phyloP scores from a whole-genome alignment of 1,140 invertebrate genomes.

The Plutomurus gul region DNA sequence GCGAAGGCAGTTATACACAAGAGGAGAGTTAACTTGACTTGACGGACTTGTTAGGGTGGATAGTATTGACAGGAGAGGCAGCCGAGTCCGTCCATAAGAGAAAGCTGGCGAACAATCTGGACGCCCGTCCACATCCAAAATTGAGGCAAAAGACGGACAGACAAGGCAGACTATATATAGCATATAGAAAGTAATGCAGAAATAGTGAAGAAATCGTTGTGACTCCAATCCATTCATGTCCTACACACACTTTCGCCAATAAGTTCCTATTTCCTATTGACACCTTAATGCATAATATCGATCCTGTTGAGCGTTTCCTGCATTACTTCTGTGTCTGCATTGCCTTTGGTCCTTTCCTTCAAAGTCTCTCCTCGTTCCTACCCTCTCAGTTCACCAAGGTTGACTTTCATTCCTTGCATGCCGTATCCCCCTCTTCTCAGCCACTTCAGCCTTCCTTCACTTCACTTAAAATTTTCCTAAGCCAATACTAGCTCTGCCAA shows the following conservation, averaged over 20 bases:
- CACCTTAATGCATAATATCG: constrained; percentile 1
- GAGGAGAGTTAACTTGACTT: not conserved
- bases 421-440: too few species aligned
- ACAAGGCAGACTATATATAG: too few species aligned
- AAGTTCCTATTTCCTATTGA: constrained; percentile 7
- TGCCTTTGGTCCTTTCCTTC: not conserved
- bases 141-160: not conserved
- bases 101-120: not conserved
- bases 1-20: too few species aligned
- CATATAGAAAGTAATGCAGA: not conserved
- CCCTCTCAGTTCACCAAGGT: not conserved
- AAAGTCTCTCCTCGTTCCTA: not conserved
- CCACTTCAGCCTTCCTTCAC: too few species aligned
- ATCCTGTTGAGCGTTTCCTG: not conserved
- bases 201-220: not conserved
- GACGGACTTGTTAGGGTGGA: not conserved
- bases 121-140: not conserved
- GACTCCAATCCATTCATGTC: constrained; percentile 2
- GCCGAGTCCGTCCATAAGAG: not conserved
- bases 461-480: not conserved
- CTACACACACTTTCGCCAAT: not conserved
- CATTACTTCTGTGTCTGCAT: not conserved
- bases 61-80: not conserved
- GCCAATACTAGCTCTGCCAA: too few species aligned
- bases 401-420: too few species aligned